Percentiles rank a stretch among this genome's conserved stretches.
Evolutionary conservation across 2,888 invertebrate species (phyloP).

Genomic region (Lasiommata megera): DNA sequence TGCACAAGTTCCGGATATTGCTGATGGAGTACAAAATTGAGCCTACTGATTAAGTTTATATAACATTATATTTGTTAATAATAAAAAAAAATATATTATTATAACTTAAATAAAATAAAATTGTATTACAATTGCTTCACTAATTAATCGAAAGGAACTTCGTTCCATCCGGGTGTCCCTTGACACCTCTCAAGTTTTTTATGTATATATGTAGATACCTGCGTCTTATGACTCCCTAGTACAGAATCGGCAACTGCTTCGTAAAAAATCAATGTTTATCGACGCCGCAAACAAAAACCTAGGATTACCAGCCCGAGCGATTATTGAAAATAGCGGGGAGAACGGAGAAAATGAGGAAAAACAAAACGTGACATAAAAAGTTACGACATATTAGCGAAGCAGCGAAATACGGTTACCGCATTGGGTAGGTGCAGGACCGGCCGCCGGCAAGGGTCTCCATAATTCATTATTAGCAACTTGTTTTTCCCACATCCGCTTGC

Average conservation of each 20-base stretch:
- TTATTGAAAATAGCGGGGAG: constrained; percentile 32
- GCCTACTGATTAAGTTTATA: no score
- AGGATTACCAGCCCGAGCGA: constrained; percentile 20
- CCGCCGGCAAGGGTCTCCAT: constrained; percentile 36
- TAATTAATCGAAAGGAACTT: no score
- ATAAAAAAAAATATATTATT: no score
- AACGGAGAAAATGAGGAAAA: constrained; percentile 29
- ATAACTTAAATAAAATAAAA: no score
- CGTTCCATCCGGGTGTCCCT: no score
- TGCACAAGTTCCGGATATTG: no score
- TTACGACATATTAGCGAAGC: constrained; percentile 39
- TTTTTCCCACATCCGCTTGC: constrained; percentile 51
- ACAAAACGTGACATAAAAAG: constrained; percentile 38
- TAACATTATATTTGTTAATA: no score
- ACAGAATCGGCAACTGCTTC: neutral
- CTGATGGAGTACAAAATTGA: no score
- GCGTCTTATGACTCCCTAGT: neutral
- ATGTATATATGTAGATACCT: no score
- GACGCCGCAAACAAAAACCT: constrained; percentile 14
- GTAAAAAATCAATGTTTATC: constrained; percentile 19
- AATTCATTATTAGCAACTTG: constrained; percentile 65
- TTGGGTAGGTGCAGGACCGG: constrained; percentile 22
- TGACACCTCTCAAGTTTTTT: no score
- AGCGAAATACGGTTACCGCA: constrained; percentile 35
- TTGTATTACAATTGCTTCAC: no score